Evolutionary conservation across 2,888 invertebrate genomes (phyloP).

Genomic region (Dryocosmus kuriphilus): DNA sequence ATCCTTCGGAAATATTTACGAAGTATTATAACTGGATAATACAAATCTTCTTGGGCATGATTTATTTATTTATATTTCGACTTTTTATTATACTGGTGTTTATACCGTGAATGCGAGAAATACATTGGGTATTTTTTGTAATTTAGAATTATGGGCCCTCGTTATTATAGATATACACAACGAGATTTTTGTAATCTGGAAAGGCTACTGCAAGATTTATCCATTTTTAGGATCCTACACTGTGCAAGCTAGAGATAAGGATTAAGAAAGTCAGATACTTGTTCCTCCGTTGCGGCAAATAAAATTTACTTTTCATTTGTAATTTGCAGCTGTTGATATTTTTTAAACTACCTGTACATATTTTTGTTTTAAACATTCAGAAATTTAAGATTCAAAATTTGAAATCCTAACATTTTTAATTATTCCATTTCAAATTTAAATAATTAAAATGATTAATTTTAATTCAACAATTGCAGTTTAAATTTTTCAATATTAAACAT

Average conservation of each 20-base stretch:
- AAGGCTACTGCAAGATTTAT: background rate
- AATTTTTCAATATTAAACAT: too few species aligned
- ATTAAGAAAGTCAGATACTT: background rate
- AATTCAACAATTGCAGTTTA: too few species aligned
- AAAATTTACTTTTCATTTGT: slow-evolving; percentile 15
- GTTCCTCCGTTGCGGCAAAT: slow-evolving; percentile 10
- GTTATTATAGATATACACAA: background rate
- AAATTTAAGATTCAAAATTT: too few species aligned
- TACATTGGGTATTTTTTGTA: background rate
- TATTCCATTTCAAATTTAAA: too few species aligned
- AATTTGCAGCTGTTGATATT: background rate
- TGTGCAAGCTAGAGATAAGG: background rate
- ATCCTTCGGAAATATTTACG: slow-evolving; percentile 16
- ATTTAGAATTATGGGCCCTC: background rate
- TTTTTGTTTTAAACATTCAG: too few species aligned
- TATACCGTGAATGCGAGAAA: slow-evolving; percentile 5
- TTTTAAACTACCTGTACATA: background rate
- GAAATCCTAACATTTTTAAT: too few species aligned
- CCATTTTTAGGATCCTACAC: background rate
- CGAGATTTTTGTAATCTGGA: background rate
- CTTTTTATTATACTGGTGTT: slow-evolving; percentile 5
- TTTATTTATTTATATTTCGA: slow-evolving; percentile 2
- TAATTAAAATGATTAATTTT: too few species aligned
- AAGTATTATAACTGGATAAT: slow-evolving; percentile 21
- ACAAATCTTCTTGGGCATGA: slow-evolving; percentile 6